Percentiles rank a stretch among this genome's conserved stretches.
Conservation (phyloP, 2,797 vertebrate genomes). For the Hafferia zeledoni region DNA sequence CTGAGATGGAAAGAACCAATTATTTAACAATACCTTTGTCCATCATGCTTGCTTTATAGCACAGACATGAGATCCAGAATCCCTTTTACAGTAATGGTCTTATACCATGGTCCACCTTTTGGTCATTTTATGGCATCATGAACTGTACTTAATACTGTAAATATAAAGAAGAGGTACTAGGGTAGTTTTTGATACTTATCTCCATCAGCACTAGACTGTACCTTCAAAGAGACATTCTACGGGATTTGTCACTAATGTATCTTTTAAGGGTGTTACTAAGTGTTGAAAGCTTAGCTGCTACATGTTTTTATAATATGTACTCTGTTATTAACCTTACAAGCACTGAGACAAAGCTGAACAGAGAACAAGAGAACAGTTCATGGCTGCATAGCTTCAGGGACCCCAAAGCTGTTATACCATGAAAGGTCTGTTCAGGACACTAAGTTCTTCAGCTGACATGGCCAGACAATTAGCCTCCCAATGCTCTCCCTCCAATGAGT, state of each 20-base stretch:
- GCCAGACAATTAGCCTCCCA: neutral
- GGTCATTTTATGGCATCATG: neutral
- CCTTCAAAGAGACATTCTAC: neutral
- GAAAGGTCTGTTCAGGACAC: neutral
- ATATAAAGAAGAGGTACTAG: neutral
- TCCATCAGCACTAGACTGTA: neutral
- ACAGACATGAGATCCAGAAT: neutral
- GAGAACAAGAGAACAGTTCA: neutral
- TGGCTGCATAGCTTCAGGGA: neutral
- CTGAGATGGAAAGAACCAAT: neutral
- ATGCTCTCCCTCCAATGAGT: neutral
- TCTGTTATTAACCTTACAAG: neutral
- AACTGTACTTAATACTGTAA: neutral
- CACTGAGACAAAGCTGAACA: neutral
- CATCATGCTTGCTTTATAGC: neutral
- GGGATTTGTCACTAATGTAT: neutral
- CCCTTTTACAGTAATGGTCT: neutral
- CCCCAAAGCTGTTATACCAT: rapidly evolving
- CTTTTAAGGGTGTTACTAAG: neutral
- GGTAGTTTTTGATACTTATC: neutral
- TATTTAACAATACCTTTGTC: neutral
- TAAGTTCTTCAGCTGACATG: neutral
- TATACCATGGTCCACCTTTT: neutral
- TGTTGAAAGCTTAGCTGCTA: neutral
- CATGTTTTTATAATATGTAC: neutral